phyloP scores from a whole-genome alignment of 35 echinoderm and acorn worm genomes.

The Antedon bifida region DNA sequence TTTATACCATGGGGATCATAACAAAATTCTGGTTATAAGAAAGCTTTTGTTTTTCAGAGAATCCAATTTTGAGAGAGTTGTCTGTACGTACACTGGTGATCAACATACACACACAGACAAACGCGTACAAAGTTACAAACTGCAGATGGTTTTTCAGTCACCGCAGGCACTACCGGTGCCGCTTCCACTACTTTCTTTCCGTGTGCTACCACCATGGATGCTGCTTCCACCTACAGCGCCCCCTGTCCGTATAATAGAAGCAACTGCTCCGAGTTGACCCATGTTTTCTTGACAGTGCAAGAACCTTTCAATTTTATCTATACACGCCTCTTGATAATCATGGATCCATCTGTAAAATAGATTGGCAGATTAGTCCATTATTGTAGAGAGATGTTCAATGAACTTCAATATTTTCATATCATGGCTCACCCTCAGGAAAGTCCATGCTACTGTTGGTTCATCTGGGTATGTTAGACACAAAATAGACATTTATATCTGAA shows the following conservation, averaged over 20 bases:
- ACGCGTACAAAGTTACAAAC: too few relatives aligned
- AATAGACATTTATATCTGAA: background rate
- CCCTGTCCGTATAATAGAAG: background rate
- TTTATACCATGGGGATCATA: too few relatives aligned
- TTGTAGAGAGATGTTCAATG: background rate
- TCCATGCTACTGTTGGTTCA: background rate
- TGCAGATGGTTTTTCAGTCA: too few relatives aligned
- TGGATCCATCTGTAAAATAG: conserved; percentile 70
- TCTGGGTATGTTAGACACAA: background rate
- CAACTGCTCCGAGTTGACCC: conserved; percentile 8
- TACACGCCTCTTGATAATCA: conserved; percentile 97
- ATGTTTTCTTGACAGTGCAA: conserved; percentile 75
- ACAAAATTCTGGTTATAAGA: too few relatives aligned
- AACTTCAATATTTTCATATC: background rate
- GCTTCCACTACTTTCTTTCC: background rate
- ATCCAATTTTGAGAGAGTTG: too few relatives aligned
- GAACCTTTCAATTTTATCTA: conserved; percentile 85
- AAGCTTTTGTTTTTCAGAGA: too few relatives aligned
- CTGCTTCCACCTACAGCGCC: background rate
- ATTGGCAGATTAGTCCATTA: too few relatives aligned
- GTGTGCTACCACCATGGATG: background rate
- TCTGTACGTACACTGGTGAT: too few relatives aligned
- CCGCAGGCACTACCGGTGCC: background rate
- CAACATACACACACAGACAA: too few relatives aligned
- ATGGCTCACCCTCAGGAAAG: background rate